phyloP scores from a whole-genome alignment of 2,797 vertebrate genomes.

The Naso thynnoides region DNA sequence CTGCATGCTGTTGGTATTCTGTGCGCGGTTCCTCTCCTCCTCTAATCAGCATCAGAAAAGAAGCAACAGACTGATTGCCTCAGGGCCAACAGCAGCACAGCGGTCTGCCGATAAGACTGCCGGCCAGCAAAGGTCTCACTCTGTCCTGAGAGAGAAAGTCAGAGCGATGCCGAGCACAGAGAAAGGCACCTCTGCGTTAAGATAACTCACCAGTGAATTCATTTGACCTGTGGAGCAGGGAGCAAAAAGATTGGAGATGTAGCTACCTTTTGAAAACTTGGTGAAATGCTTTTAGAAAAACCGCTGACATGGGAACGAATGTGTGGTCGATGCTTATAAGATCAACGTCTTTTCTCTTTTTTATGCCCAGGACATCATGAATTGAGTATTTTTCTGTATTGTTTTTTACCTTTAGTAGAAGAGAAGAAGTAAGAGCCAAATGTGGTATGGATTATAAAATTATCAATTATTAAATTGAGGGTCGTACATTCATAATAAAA shows the following conservation, averaged over 20 bases:
- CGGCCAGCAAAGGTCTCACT: slow-evolving; percentile 59
- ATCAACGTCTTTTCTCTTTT: background rate
- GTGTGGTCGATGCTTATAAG: background rate
- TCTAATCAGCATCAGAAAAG: slow-evolving; percentile 67
- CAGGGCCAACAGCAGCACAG: slow-evolving; percentile 61
- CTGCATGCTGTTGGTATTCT: slow-evolving; percentile 62
- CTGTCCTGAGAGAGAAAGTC: slow-evolving; percentile 51
- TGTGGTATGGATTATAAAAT: slow-evolving; percentile 8
- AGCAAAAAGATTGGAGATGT: background rate
- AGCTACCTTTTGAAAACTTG: slow-evolving; percentile 12
- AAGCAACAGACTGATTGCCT: slow-evolving; percentile 72
- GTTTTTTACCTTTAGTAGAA: slow-evolving; percentile 1
- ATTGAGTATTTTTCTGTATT: background rate
- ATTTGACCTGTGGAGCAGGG: slow-evolving; percentile 22
- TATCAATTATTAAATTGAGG: no score
- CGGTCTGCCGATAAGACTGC: slow-evolving; percentile 68
- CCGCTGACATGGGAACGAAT: background rate
- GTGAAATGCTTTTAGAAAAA: background rate
- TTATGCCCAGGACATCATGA: background rate
- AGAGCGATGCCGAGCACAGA: slow-evolving; percentile 18
- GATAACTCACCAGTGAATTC: slow-evolving; percentile 41
- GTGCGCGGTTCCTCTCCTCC: slow-evolving; percentile 36
- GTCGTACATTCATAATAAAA: no score
- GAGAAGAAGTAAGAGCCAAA: background rate
- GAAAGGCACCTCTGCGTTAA: slow-evolving; percentile 41